Evolutionary conservation across 1,140 invertebrate genomes (phyloP).

Genomic region (Aphelinus certus): DNA sequence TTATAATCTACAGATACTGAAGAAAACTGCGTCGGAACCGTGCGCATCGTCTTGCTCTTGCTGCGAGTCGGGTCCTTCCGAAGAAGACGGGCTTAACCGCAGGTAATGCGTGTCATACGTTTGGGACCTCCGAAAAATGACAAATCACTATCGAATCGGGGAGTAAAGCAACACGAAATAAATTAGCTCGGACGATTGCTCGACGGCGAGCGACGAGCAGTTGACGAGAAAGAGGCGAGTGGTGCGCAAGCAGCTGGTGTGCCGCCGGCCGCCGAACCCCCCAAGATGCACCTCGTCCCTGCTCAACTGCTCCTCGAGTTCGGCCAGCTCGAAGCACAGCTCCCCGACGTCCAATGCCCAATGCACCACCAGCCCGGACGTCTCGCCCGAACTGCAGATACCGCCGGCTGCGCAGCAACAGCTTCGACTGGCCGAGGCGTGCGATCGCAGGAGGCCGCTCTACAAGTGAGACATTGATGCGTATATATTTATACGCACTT

Average conservation of each 20-base stretch:
- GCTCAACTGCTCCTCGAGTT: neutral
- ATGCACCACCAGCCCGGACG: no score
- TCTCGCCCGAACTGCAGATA: no score
- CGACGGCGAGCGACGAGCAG: neutral
- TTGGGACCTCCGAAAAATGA: no score
- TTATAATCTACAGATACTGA: constrained; percentile 34
- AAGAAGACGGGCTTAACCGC: neutral
- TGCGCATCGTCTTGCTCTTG: constrained; percentile 42
- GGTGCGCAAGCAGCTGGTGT: neutral
- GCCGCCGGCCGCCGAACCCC: neutral
- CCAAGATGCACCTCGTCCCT: neutral
- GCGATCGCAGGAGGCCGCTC: no score
- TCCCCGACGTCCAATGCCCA: no score
- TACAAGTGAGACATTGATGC: no score
- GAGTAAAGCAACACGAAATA: no score
- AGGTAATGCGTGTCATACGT: neutral
- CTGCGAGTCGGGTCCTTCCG: constrained; percentile 3
- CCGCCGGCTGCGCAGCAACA: constrained; percentile 47
- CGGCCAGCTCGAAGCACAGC: neutral
- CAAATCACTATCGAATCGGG: no score
- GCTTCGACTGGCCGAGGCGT: constrained; percentile 41
- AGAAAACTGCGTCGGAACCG: constrained; percentile 32
- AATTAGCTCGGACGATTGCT: neutral
- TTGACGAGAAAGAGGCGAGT: neutral
- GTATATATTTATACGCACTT: no score